A percentile compares a stretch with the other conserved stretches of the same genome.
Evolutionary conservation across 2,113 vertebrate species (phyloP).

Genomic region (Ophthalmolycus amberensis): DNA sequence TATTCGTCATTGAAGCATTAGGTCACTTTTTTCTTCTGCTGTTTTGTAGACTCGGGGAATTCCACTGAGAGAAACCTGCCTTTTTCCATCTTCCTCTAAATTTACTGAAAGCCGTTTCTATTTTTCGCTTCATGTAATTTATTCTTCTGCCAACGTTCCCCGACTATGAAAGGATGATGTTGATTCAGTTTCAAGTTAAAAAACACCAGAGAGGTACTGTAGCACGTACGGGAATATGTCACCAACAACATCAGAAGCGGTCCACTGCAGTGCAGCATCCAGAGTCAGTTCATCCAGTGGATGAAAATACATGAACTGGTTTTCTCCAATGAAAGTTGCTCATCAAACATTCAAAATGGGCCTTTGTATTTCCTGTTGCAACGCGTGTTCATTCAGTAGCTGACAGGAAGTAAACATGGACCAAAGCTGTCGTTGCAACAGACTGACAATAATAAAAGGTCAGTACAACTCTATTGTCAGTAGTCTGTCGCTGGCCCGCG

Average conservation of each 20-base stretch:
- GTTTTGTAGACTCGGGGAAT: constrained; percentile 56
- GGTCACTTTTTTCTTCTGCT: constrained; percentile 47
- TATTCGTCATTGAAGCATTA: background rate
- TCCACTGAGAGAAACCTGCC: constrained; percentile 55
- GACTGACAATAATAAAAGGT: too few relatives aligned
- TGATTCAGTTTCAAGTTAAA: constrained; percentile 2
- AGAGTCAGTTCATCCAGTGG: background rate
- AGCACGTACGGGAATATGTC: background rate
- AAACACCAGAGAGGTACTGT: background rate
- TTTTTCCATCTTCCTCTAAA: constrained; percentile 36
- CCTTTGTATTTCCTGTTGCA: too few relatives aligned
- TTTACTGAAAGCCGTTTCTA: constrained; percentile 12
- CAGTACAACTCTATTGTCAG: too few relatives aligned
- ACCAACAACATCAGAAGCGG: background rate
- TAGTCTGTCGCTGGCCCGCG: too few relatives aligned
- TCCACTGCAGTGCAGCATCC: background rate
- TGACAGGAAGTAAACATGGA: too few relatives aligned
- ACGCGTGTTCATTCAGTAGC: too few relatives aligned
- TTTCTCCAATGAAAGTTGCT: background rate
- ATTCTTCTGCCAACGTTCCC: background rate
- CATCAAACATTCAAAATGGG: too few relatives aligned
- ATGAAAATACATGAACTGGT: background rate
- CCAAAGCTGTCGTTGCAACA: too few relatives aligned
- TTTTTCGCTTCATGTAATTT: constrained; percentile 7
- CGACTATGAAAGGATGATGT: background rate